Conservation (phyloP, 2,888 invertebrate species). For the Cataglyphis rosenhaueri region DNA sequence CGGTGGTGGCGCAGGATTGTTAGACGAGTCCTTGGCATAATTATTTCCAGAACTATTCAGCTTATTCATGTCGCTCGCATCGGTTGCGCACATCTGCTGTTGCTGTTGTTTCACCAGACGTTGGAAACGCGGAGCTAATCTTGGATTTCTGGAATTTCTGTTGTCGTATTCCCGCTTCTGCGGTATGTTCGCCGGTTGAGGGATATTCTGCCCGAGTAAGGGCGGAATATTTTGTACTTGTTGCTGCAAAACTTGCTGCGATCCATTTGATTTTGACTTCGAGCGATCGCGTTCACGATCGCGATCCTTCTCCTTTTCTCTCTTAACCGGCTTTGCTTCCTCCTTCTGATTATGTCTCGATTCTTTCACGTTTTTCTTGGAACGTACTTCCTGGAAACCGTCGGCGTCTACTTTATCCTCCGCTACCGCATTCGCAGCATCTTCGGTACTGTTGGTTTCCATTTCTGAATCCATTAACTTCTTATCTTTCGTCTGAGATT, state of each 20-base stretch:
- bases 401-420: conserved; percentile 87
- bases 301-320: conserved; percentile 81
- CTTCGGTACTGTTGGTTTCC: conserved; percentile 86
- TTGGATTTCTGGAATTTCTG: conserved; percentile 86
- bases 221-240: conserved; percentile 86
- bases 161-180: conserved; percentile 79
- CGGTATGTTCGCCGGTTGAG: conserved; percentile 85
- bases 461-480: conserved; percentile 86
- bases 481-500: conserved; percentile 81
- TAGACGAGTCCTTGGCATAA: conserved; percentile 80
- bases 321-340: conserved; percentile 77
- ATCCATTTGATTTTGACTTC: conserved; percentile 81
- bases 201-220: conserved; percentile 86
- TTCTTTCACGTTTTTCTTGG: conserved; percentile 91
- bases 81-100: conserved; percentile 86
- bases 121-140: conserved; percentile 92
- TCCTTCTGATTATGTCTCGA: conserved; percentile 85
- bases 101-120: conserved; percentile 87
- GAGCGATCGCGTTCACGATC: conserved; percentile 83
- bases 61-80: conserved; percentile 79
- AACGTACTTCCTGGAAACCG: conserved; percentile 94
- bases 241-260: conserved; percentile 77
- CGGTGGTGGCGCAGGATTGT: conserved; percentile 89
- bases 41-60: conserved; percentile 66
- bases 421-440: conserved; percentile 83